These are phyloP conservation scores for Ceriagrion tenellum DNA, from an alignment of 2,888 invertebrate genomes.

Conservation along the genomic window DNA sequence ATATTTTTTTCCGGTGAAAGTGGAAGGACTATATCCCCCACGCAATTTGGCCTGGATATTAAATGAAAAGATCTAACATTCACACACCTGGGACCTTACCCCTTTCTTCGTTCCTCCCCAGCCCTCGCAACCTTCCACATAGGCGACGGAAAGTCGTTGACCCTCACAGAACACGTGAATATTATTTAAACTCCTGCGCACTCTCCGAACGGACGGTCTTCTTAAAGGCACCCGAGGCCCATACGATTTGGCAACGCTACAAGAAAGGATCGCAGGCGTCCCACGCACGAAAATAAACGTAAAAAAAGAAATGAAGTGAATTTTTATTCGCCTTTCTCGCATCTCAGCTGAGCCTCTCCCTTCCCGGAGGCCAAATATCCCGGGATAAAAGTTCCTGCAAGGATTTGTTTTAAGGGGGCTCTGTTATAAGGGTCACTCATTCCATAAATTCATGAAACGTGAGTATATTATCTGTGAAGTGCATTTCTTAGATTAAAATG, in stretches of 20 bases:
- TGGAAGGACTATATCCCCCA: slow-evolving; percentile 23
- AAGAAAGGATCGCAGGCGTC: slow-evolving; percentile 26
- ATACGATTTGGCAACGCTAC: slow-evolving; percentile 49
- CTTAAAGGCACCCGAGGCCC: background rate
- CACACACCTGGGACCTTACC: background rate
- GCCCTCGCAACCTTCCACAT: background rate
- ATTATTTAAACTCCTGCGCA: slow-evolving; percentile 50
- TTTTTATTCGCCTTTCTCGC: background rate
- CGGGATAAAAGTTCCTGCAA: background rate
- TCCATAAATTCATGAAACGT: no score
- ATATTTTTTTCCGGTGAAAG: background rate
- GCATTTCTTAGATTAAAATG: no score
- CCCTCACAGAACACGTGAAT: background rate
- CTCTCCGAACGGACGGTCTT: background rate
- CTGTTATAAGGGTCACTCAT: no score
- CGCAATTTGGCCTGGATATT: slow-evolving; percentile 25
- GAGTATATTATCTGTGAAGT: no score
- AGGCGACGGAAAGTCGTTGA: slow-evolving; percentile 11
- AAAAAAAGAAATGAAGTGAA: background rate
- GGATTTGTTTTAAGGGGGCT: background rate
- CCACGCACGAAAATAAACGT: slow-evolving; percentile 30
- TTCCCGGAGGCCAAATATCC: background rate
- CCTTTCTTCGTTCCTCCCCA: background rate
- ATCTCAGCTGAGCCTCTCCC: background rate
- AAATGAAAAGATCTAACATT: background rate